Evolutionary conservation across 2,113 vertebrate genomes (phyloP), one percentile per base, ranked within the genome.

Genomic region (Thunnus thynnus): DNA sequence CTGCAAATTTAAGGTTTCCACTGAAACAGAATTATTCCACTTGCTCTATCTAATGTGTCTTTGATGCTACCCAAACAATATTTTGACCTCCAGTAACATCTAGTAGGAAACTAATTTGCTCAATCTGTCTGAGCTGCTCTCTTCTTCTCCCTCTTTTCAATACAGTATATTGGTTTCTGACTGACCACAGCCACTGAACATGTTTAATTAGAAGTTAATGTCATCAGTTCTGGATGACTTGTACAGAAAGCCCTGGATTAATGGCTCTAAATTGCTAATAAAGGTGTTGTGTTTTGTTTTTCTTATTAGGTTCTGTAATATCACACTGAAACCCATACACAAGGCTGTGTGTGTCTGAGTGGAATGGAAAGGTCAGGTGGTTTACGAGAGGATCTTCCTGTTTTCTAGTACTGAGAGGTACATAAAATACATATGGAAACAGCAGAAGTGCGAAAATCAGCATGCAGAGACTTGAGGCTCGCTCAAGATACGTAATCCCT

Each of bases 1-100:
- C 61, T 50, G 75, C 25, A 60, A 48, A 67, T 72, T 48, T 44
- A 20, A 66, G 41, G 72, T 50, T 78, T 69, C 46, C 22, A 68
- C 27, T 57, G 13, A 82, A 64, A 46, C 17, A 41, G 10, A 71
- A 13, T 82, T 64, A 70, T 17, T 73, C 73, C 17, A 25, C 62
- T 68, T 72, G 41, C 63, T 76, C 65, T 48, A 71, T 25, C 54
- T 76, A 54, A 66, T 71, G 46, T 47, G 13, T 48, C 41, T 18
- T 1, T 17, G 52, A 16, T 32, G 27, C 64, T 36, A 16, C 12
- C 14, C 41, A 56, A 71, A 72, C 62, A 67, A 48, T 20, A 68
- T 7, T 75, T n/a, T 54, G 68, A 67, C 69, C 69, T 56, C 25
- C 48, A 61, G 63, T 48, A 55, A 75, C 36, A n/a, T 48, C 25